Evolutionary conservation across 2,113 vertebrate species (phyloP).

Genomic region (Dendropsophus ebraccatus): DNA sequence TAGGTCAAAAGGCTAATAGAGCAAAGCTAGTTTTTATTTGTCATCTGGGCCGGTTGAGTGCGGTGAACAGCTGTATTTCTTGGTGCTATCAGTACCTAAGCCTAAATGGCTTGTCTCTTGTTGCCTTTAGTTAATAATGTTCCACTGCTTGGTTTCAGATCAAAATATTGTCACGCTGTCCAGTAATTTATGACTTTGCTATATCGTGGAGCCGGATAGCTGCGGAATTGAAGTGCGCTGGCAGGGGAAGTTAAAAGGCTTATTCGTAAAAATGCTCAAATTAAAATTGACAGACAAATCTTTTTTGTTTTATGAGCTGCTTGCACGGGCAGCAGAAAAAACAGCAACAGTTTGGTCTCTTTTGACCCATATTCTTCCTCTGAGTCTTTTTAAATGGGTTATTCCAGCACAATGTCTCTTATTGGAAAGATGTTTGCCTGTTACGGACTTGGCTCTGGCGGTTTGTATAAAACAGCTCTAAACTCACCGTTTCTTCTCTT

Average conservation of each 20-base stretch:
- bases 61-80: slow-evolving; percentile 52
- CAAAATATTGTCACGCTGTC: slow-evolving; percentile 59
- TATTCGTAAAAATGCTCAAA: slow-evolving; percentile 58
- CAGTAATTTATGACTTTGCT: slow-evolving; percentile 55
- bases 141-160: slow-evolving; percentile 57
- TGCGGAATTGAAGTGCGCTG: slow-evolving; percentile 54
- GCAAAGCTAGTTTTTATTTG: slow-evolving; percentile 51
- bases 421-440: slow-evolving; percentile 58
- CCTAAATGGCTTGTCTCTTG: slow-evolving; percentile 56
- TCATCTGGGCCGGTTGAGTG: slow-evolving; percentile 41
- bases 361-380: slow-evolving; percentile 60
- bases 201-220: slow-evolving; percentile 51
- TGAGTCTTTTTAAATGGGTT: slow-evolving; percentile 53
- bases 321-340: slow-evolving; percentile 50
- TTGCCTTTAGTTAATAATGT: slow-evolving; percentile 57
- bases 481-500: slow-evolving; percentile 24
- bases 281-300: slow-evolving; percentile 61
- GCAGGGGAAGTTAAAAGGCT: slow-evolving; percentile 55
- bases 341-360: slow-evolving; percentile 60
- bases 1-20: slow-evolving; percentile 52
- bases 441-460: slow-evolving; percentile 46
- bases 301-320: slow-evolving; percentile 60
- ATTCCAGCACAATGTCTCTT: slow-evolving; percentile 50
- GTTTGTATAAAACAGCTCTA: slow-evolving; percentile 48
- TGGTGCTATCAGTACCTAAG: slow-evolving; percentile 57